Base-by-base conservation (phyloP, 2,888 invertebrate genomes). In the Dorcus hopei region DNA sequence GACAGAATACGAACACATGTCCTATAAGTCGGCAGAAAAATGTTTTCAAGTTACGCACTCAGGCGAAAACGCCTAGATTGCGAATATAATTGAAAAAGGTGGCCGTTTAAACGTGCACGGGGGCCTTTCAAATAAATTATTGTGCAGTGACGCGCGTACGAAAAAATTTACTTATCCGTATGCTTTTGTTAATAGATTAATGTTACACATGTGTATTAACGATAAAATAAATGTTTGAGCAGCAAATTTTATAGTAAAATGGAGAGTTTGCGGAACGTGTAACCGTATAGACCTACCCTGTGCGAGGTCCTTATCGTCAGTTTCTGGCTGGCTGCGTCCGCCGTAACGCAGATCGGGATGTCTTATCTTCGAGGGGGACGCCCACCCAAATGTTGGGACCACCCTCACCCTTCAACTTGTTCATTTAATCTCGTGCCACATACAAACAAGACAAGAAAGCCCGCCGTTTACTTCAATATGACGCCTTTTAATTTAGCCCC, bases 311-410 rank as follows among this genome's bases (percentile, higher is more conserved):
- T 78, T 78, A 78, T 78, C 78, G 77, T 72, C 73, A 75, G 75
- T 78, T 78, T 78, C 78, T 77, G 75, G 77, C 74, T 78, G 77
- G 77, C 70, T 77, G 77, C 70, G 69, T 74, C 69, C 72, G 72
- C 72, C 74, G 74, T 72, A 71, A 72, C 71, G 72, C 70, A 75
- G 75, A 77, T 76, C 77, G 75, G 73, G 72, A 72, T 73, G 77
- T 76, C 76, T 76, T 77, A 76, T 76, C 77, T 76, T 71, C 65
- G 69, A 66, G 64, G 69, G 65, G 67, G 65, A 59, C 59, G 61
- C 63, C 67, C 65, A 61, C 63, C 64, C 64, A 43, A 54, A 40
- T 57, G 58, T 55, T 26, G 50, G 50, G 59, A 41, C 43, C 39
- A 23, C 52, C 48, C 26, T 47, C 55, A 53, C 55, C 52, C 57